Percentiles rank a stretch among this genome's conserved stretches.
Conservation (phyloP, 2,797 vertebrate species). For the Chaenodraco wilsoni region DNA sequence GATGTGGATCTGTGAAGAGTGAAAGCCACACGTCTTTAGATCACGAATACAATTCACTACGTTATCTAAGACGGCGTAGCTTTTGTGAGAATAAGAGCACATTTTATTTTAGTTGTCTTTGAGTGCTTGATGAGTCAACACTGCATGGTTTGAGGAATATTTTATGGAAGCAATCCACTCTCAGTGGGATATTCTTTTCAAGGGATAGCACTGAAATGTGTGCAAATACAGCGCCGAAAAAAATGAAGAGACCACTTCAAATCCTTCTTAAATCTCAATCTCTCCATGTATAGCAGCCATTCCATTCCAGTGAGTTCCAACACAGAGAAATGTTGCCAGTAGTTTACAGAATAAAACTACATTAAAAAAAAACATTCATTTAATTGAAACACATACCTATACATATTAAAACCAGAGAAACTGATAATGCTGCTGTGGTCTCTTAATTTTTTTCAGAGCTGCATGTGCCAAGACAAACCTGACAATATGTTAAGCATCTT, state of each 20-base stretch:
- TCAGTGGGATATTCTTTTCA: not conserved
- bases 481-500: not conserved
- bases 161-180: slow-evolving; percentile 3
- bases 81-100: not conserved
- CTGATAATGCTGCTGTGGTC: not conserved
- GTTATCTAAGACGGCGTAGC: not conserved
- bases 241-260: too few relatives aligned
- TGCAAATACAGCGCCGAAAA: not conserved
- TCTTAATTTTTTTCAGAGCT: too few relatives aligned
- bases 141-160: not conserved
- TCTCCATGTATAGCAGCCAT: too few relatives aligned
- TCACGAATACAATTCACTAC: not conserved
- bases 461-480: not conserved
- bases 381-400: too few relatives aligned
- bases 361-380: too few relatives aligned
- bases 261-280: too few relatives aligned
- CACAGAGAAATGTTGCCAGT: too few relatives aligned
- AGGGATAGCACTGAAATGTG: not conserved
- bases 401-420: too few relatives aligned
- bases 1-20: not conserved
- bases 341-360: too few relatives aligned
- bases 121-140: slow-evolving; percentile 6
- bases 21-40: not conserved
- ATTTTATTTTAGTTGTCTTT: not conserved
- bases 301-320: too few relatives aligned